These are phyloP conservation scores for Peucedramus taeniatus DNA, from an alignment of 2,113 vertebrate species.

Conservation along the genomic window DNA sequence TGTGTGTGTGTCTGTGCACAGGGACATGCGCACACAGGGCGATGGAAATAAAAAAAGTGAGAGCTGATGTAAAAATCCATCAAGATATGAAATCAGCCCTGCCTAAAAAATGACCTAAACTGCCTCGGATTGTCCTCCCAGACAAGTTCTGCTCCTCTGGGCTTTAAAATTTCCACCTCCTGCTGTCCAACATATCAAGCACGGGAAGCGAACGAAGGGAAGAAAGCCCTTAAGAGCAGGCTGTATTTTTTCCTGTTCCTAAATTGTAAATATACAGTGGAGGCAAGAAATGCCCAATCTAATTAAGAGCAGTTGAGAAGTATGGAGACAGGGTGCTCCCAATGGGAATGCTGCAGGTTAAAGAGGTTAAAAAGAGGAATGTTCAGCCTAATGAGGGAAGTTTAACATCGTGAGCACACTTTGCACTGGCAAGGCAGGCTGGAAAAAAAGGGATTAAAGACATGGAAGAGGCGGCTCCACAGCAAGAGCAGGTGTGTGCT, in stretches of 20 bases:
- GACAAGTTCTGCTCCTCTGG: slow-evolving; percentile 21
- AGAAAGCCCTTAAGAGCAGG: slow-evolving; percentile 40
- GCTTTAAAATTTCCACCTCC: slow-evolving; percentile 38
- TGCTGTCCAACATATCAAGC: slow-evolving; percentile 28
- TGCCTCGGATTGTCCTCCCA: not conserved
- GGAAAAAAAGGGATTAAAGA: not conserved
- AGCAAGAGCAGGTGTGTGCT: slow-evolving; percentile 4
- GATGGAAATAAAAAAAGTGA: not conserved
- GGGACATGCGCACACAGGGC: not conserved
- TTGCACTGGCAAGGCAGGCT: slow-evolving; percentile 7
- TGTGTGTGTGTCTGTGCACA: not conserved
- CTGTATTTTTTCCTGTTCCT: slow-evolving; percentile 52
- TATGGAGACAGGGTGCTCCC: slow-evolving; percentile 66
- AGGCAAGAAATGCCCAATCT: slow-evolving; percentile 67
- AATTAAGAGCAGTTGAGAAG: slow-evolving; percentile 67
- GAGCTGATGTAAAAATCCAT: slow-evolving; percentile 27
- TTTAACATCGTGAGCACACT: not conserved
- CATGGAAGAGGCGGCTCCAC: accelerated
- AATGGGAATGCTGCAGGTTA: slow-evolving; percentile 65
- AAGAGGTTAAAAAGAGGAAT: slow-evolving; percentile 73
- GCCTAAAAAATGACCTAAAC: not conserved
- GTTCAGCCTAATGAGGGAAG: slow-evolving; percentile 65
- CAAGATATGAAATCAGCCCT: not conserved
- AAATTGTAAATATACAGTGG: slow-evolving; percentile 67
- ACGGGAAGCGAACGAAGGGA: not conserved